A percentile compares a stretch with the other conserved stretches of the same genome.
These are phyloP conservation scores for Panthera tigris DNA, from an alignment of 2,113 vertebrate genomes.

Conservation along the genomic window DNA sequence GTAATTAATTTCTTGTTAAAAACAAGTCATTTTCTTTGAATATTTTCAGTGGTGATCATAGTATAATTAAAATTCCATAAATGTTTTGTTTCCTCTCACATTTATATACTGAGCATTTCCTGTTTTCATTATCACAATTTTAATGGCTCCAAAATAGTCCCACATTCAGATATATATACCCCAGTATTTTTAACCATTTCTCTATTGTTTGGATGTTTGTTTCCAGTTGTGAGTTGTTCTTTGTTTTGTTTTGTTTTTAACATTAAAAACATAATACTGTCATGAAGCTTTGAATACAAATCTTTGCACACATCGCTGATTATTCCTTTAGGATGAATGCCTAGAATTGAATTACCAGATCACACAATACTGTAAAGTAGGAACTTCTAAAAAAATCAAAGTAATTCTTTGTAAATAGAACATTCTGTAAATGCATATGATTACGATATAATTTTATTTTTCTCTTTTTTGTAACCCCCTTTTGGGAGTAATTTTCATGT, in stretches of 20 bases:
- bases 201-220: background rate
- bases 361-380: conserved; percentile 31
- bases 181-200: background rate
- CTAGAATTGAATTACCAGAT: background rate
- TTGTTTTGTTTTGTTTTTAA: background rate
- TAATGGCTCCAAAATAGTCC: background rate
- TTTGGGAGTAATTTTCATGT: background rate
- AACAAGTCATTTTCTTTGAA: background rate
- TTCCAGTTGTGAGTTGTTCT: background rate
- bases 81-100: background rate
- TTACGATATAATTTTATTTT: background rate
- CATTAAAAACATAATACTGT: background rate
- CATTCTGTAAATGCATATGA: background rate
- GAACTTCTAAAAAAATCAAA: background rate
- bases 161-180: background rate
- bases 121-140: background rate
- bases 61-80: background rate
- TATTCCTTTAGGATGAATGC: conserved; percentile 19
- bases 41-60: background rate
- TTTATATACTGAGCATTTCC: background rate
- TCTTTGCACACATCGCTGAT: background rate
- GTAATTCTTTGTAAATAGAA: background rate
- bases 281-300: background rate
- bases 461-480: background rate
- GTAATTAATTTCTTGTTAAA: background rate